Evolutionary conservation across 2,888 invertebrate species (phyloP), one percentile per base, ranked within the genome.

Genomic region (Frankliniella fusca): DNA sequence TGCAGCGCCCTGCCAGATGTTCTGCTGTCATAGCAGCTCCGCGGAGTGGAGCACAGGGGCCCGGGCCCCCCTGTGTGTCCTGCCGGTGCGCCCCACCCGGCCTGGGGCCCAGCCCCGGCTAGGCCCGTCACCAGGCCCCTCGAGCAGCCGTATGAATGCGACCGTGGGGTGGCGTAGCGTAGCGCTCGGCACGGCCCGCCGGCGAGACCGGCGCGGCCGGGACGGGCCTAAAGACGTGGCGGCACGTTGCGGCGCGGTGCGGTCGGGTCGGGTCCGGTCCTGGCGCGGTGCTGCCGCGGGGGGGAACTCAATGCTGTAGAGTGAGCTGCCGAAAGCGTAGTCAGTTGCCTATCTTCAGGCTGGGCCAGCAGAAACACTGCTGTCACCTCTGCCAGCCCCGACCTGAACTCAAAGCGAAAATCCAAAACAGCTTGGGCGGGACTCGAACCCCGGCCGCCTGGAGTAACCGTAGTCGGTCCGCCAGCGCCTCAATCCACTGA

Each of bases 141-240:
- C 70, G 15, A 12, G 70, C 70, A 76, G 70, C 70, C 70, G 70
- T 76, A 76, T 27, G 70, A 76, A 76, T 76, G 70, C 70, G 27
- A 27, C 27, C 12, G 70, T 27, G 11, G 70, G 10, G 65, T n/a
- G 65, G 15, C 65, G 65, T 65, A n/a, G 15, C 12, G 54, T 54
- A 18, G 15, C 54, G 54, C 38, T 38, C 38, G 38, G 38, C 38
- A 38, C 38, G 38, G 15, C 15, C 20, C 10, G 54, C 15, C 54
- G 15, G 54, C 54, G 11, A 54, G 54, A 20, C 54, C 54, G 54
- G 18, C 20, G 20, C 18, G 54, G 54, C 54, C 5, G 20, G 54
- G 54, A 20, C 18, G 15, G 54, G 54, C 54, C 10, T 5, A 54
- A 20, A 20, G 54, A 38, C 18, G 54, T 54, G 54, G 54, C 54